phyloP scores from a whole-genome alignment of 2,888 invertebrate species.

The Agriopis marginaria region DNA sequence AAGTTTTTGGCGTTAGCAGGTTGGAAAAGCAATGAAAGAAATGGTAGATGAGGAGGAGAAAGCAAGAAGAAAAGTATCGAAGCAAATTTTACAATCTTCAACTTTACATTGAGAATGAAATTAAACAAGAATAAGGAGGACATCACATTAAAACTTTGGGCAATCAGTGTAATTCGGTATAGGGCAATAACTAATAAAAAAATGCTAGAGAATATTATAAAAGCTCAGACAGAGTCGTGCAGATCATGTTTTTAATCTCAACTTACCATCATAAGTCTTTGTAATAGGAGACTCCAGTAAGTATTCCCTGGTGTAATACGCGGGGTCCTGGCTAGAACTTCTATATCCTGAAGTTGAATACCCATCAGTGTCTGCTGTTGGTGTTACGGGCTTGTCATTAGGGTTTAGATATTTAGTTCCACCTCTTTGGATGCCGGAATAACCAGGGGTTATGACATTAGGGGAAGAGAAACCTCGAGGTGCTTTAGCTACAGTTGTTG shows the following conservation, averaged over 20 bases:
- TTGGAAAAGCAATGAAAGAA: neutral
- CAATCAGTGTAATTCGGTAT: too few relatives aligned
- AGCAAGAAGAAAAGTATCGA: neutral
- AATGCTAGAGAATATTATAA: too few relatives aligned
- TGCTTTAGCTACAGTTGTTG: conserved; percentile 38
- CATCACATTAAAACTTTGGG: neutral
- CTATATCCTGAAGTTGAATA: conserved; percentile 67
- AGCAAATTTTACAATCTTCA: neutral
- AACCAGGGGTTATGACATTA: conserved; percentile 46
- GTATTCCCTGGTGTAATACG: conserved; percentile 79
- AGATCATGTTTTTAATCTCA: neutral
- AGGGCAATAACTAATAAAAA: too few relatives aligned
- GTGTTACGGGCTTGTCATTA: conserved; percentile 36
- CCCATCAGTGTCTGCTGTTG: conserved; percentile 59
- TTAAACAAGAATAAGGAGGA: too few relatives aligned
- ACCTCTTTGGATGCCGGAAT: conserved; percentile 47
- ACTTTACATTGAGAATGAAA: too few relatives aligned
- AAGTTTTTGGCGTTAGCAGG: conserved; percentile 16
- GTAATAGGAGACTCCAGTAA: conserved; percentile 79
- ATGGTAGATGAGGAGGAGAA: neutral
- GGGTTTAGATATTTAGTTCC: conserved; percentile 36
- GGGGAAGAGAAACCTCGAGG: conserved; percentile 44
- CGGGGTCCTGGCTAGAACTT: conserved; percentile 67
- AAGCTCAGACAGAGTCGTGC: neutral
- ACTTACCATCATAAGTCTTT: conserved; percentile 79